Evolutionary conservation across 2,113 vertebrate genomes (phyloP).

Genomic region (Rana temporaria): DNA sequence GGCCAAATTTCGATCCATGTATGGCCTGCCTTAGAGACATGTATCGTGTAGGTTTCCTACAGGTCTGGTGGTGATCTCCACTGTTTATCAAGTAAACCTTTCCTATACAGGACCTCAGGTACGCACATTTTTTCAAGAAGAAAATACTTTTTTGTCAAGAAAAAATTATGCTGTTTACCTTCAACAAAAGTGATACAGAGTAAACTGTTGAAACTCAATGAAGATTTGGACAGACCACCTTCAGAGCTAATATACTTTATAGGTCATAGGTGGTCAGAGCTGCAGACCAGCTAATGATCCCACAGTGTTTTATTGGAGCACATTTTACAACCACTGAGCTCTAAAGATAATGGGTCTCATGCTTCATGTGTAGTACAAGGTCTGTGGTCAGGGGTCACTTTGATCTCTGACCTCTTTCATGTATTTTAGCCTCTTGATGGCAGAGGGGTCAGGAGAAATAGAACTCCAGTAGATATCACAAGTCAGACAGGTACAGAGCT

Average conservation of each 20-base stretch:
- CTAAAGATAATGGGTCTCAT: constrained; percentile 50
- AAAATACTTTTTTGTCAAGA: too few relatives aligned
- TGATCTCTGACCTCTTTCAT: constrained; percentile 50
- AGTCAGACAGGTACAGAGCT: constrained; percentile 29
- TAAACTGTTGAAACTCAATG: too few relatives aligned
- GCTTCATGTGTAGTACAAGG: constrained; percentile 40
- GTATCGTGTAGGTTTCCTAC: too few relatives aligned
- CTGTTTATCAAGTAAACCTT: too few relatives aligned
- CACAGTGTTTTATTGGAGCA: constrained; percentile 39
- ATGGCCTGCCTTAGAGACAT: too few relatives aligned
- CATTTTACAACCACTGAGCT: constrained; percentile 43
- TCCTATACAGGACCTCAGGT: too few relatives aligned
- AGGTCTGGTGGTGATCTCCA: too few relatives aligned
- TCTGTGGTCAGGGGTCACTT: constrained; percentile 51
- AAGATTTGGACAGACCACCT: constrained; percentile 20
- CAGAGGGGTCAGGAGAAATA: constrained; percentile 38
- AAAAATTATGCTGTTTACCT: too few relatives aligned
- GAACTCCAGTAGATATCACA: constrained; percentile 5
- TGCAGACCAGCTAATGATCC: constrained; percentile 34
- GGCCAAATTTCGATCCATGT: too few relatives aligned
- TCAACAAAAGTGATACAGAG: too few relatives aligned
- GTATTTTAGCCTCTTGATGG: constrained; percentile 22
- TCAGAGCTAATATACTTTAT: constrained; percentile 5
- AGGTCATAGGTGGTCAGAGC: constrained; percentile 49
- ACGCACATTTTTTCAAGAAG: too few relatives aligned